These are phyloP conservation scores for Molossus molossus DNA, from an alignment of 2,797 vertebrate genomes.

Conservation along the genomic window DNA sequence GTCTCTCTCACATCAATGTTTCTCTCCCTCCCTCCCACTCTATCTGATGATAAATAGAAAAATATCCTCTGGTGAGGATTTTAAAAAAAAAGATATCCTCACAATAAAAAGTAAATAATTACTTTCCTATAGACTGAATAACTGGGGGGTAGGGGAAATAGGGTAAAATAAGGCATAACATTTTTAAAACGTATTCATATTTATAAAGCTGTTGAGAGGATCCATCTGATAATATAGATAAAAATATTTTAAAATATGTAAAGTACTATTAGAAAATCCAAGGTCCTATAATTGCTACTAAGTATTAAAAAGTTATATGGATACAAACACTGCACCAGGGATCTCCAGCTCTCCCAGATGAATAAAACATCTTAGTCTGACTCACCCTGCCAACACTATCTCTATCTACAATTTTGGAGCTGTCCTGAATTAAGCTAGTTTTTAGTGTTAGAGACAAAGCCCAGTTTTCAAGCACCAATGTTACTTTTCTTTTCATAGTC, in stretches of 20 bases:
- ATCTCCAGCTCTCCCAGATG: background rate
- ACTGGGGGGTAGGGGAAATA: background rate
- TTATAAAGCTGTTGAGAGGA: constrained; percentile 2
- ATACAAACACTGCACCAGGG: background rate
- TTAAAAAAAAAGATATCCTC: background rate
- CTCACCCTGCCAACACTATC: background rate
- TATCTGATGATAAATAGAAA: no score
- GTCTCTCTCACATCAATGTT: no score
- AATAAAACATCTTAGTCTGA: constrained; percentile 26
- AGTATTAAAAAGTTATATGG: background rate
- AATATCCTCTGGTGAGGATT: no score
- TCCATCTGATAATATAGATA: background rate
- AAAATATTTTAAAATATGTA: constrained; percentile 10
- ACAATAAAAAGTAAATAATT: constrained; percentile 69
- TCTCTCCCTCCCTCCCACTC: no score
- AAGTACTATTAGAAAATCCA: constrained; percentile 33
- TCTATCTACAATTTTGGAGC: background rate
- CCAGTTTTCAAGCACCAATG: constrained; percentile 45
- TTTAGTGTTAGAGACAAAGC: constrained; percentile 44
- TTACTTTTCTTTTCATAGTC: constrained; percentile 14
- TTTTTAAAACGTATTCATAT: constrained; percentile 4
- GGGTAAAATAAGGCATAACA: background rate
- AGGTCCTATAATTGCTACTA: background rate
- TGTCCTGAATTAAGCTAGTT: constrained; percentile 25
- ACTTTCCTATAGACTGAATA: background rate